These are phyloP conservation scores for Pyrgus malvae DNA, from an alignment of 2,888 invertebrate genomes.

Conservation along the genomic window DNA sequence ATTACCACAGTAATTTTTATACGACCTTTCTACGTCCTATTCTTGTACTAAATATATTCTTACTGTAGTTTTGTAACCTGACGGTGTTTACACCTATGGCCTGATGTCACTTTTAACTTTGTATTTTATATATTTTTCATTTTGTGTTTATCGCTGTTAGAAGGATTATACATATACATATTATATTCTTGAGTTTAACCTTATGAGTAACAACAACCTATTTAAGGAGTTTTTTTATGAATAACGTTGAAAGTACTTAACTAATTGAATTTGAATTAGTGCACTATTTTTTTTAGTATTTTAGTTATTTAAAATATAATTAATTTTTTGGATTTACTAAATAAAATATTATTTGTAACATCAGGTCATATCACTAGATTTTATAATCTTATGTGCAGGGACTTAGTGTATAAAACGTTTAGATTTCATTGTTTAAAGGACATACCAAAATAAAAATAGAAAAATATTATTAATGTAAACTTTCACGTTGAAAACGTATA, in stretches of 20 bases:
- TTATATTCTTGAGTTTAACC: no score
- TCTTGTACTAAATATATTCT: constrained; percentile 2
- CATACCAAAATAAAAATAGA: no score
- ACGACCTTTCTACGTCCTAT: constrained; percentile 1
- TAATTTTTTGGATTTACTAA: background rate
- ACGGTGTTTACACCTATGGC: background rate
- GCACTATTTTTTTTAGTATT: no score
- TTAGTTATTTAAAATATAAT: no score
- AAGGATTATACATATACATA: no score
- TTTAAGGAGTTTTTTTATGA: no score
- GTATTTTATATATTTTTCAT: no score
- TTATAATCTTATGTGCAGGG: background rate
- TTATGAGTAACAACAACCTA: no score
- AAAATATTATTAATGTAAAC: no score
- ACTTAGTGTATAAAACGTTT: constrained; percentile 1
- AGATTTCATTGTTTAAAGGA: background rate
- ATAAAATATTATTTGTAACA: background rate
- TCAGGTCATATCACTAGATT: background rate
- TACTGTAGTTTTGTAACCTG: background rate
- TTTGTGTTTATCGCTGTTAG: no score
- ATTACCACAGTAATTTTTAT: background rate
- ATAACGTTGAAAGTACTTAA: no score
- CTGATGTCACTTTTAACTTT: background rate
- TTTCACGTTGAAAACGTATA: background rate
- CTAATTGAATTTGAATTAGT: no score